Conservation (phyloP, 2,797 vertebrate genomes). For the Fistularia commersonii region DNA sequence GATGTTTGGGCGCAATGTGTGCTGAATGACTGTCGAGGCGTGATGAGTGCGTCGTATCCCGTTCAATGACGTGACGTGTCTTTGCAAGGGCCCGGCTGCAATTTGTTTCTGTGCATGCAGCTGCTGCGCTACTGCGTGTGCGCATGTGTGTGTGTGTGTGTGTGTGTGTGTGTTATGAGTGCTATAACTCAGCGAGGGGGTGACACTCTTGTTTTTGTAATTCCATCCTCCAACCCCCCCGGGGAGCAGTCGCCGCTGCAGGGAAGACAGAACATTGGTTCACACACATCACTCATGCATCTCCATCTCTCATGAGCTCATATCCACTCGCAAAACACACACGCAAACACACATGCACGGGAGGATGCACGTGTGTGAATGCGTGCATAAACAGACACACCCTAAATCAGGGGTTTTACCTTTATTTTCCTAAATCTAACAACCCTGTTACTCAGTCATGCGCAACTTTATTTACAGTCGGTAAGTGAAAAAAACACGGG, state of each 20-base stretch:
- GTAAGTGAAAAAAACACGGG: constrained; percentile 69
- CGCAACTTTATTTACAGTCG: constrained; percentile 68
- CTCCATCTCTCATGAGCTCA: constrained; percentile 5
- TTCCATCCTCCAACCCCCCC: constrained; percentile 73
- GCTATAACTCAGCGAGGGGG: constrained; percentile 76
- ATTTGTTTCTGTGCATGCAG: constrained; percentile 20
- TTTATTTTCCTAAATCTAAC: constrained; percentile 64
- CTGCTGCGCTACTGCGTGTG: constrained; percentile 26
- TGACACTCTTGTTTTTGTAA: constrained; percentile 75
- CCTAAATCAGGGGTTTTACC: constrained; percentile 44
- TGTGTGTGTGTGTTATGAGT: constrained; percentile 74
- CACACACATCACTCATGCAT: constrained; percentile 50
- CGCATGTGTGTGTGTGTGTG: constrained; percentile 38
- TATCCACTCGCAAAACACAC: constrained; percentile 4
- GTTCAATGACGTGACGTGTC: constrained; percentile 31
- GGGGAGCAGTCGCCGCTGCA: constrained; percentile 75
- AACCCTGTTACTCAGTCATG: constrained; percentile 68
- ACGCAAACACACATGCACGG: constrained; percentile 3
- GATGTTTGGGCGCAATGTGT: background rate
- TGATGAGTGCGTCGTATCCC: constrained; percentile 17
- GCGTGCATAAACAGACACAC: background rate
- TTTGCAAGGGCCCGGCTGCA: constrained; percentile 7
- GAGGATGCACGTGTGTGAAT: background rate
- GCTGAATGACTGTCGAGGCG: constrained; percentile 7
- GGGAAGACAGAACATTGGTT: constrained; percentile 65